Base-by-base conservation (phyloP, 37 sponge, comb jelly and placozoan genomes). In the Crambe crambe region DNA sequence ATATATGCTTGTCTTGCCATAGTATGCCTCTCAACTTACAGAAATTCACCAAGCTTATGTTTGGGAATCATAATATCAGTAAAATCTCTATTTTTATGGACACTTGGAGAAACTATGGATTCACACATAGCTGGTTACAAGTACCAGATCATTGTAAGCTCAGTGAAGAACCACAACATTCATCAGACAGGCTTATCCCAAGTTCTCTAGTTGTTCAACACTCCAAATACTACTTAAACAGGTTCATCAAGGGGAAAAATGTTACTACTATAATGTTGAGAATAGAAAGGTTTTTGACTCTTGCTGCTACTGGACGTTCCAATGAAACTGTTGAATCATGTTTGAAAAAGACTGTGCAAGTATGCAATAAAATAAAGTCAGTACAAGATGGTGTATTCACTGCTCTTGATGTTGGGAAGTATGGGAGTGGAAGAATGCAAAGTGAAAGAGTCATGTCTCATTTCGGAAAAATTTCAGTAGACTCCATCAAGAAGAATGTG, bases 351-450 rank as follows among this genome's bases (percentile, higher is more conserved):
- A 69, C 70, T 70, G 12, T 80, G 39, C 4, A 34, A 29, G 0
- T 80, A 26, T 42, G 31, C 58, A 1, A 57, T 21, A 44, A 8
- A 3, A 37, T 0, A 32, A 23, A 10, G 58, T 17, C 38, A 23
- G 38, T 68, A 3, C 67, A 51, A 4, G 31, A 22, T 72, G 73
- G 73, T 40, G 42, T 70, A 2, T 80, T 69, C 27, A 32, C 68
- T 2, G 68, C 80, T 37, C 70, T 80, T 21, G 80, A 80, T 32
- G 35, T 80, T 21, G 80, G 80, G 9, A 47, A 56, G 40, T 80
- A 42, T 69, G 80, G 80, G 37, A 80, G 80, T 69, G 58, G 59
- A 8, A 31, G 67, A 47, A 80, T 80, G 80, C 36, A 80, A 29
- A 32, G 58, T 32, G 15, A 44, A 22, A 17, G 36, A 22, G n/a